Conservation (phyloP, 2,888 invertebrate genomes). For the Ennomos fuscantarius region DNA sequence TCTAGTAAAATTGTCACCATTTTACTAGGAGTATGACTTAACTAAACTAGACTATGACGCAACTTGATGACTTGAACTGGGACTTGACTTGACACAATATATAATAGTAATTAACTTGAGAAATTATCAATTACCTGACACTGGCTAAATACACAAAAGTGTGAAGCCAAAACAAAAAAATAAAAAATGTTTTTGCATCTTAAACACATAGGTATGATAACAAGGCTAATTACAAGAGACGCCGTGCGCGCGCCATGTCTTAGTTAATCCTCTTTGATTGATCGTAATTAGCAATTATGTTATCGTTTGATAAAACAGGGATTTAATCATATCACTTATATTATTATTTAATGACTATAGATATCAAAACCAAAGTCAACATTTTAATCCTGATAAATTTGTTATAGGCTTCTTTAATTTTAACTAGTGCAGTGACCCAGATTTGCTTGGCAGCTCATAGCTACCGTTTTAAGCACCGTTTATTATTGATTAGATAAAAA, state of each 20-base stretch:
- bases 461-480: background rate
- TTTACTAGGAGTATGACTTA: too few species aligned
- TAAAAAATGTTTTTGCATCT: too few species aligned
- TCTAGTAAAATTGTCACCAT: too few species aligned
- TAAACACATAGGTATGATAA: too few species aligned
- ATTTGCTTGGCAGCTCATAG: slow-evolving; percentile 24
- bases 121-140: too few species aligned
- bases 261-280: slow-evolving; percentile 3
- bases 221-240: too few species aligned
- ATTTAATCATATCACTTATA: background rate
- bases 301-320: background rate
- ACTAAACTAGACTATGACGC: too few species aligned
- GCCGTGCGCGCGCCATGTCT: background rate
- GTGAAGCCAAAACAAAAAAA: too few species aligned
- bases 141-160: too few species aligned
- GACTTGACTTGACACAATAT: too few species aligned
- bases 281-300: background rate
- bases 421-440: slow-evolving; percentile 42
- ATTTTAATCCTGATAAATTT: slow-evolving; percentile 8
- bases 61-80: too few species aligned
- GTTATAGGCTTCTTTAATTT: slow-evolving; percentile 1
- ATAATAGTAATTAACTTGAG: too few species aligned
- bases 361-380: background rate
- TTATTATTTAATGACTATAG: slow-evolving; percentile 15
- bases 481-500: slow-evolving; percentile 17